Evolutionary conservation across 2,888 invertebrate genomes (phyloP), one percentile per base, ranked within the genome.

Genomic region (Gymnoscelis rufifasciata): DNA sequence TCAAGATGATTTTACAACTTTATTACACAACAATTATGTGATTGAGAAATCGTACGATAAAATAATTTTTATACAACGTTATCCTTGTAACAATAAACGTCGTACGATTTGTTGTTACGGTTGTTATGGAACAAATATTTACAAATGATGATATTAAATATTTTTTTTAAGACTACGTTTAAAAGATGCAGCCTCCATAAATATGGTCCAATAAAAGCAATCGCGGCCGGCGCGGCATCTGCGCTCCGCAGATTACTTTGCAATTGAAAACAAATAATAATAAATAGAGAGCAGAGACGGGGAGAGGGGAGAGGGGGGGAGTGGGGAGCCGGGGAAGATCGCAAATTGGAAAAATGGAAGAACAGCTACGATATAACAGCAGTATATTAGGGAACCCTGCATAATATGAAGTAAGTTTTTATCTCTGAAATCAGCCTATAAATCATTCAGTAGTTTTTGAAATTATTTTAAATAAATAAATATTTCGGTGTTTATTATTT

Each of bases 261-360:
- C 83, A 83, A 86, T 84, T 83, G 84, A 84, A 84, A 84, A 84
- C 83, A 83, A 86, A 86, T 83, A 83, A 83, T 81, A 83, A 84
- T 84, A 86, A 86, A 86, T 83, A 83, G 73, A 19, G 19, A 19
- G 19, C 19, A 5, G 3, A 5, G 5, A 5, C 5, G 66, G 66
- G 28, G 66, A 67, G 69, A 70, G 62, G 60, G 66, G 68, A 41
- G 47, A 44, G 46, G 19, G 3, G 19, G 19, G 3, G 19, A 19
- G 19, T 19, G 66, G 66, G 28, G 66, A 67, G 69, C 70, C 63
- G 60, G 66, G 68, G 43, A 45, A 44, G 46, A 43, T 74, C 68
- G 70, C 66, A 78, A 81, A 82, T 82, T 79, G 82, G 74, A 81
- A 81, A 82, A 79, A 74, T 68, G 71, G 70, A 75, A 76, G 78